Evolutionary conservation across 2,113 vertebrate genomes (phyloP).

Genomic region (Ramphastos sulfuratus): DNA sequence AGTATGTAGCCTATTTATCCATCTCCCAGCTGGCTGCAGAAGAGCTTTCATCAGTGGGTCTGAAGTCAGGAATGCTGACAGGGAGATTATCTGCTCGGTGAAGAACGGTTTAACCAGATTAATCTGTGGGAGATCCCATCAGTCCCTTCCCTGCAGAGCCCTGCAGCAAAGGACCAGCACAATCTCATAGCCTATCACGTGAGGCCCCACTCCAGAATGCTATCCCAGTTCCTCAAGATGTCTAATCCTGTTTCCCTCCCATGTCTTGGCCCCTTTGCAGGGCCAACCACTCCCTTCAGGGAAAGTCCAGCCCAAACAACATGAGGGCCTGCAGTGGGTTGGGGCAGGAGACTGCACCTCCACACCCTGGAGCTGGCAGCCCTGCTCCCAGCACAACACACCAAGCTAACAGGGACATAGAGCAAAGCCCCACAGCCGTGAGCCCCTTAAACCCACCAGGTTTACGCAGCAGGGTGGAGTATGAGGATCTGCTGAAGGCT

Average conservation of each 20-base stretch:
- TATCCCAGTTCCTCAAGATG: neutral
- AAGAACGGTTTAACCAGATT: conserved; percentile 49
- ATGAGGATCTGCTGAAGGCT: neutral
- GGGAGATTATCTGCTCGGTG: neutral
- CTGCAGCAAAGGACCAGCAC: neutral
- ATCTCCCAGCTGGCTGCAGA: conserved; percentile 22
- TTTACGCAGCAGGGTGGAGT: neutral
- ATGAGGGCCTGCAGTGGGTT: accelerated
- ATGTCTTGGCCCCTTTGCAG: neutral
- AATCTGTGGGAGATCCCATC: conserved; percentile 40
- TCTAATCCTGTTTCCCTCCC: neutral
- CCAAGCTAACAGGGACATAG: neutral
- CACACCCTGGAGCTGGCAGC: neutral
- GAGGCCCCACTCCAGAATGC: neutral
- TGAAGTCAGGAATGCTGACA: conserved; percentile 31
- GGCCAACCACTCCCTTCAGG: neutral
- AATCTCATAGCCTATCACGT: neutral
- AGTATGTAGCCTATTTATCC: conserved; percentile 28
- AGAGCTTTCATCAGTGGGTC: conserved; percentile 3
- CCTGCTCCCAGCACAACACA: neutral
- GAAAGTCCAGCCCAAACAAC: neutral
- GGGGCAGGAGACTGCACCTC: neutral
- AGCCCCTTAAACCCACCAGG: neutral
- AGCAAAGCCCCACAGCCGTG: neutral
- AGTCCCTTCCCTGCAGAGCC: neutral